Evolutionary conservation across 2,113 vertebrate species (phyloP), one percentile per base, ranked within the genome.

Genomic region (Macquaria australasica): DNA sequence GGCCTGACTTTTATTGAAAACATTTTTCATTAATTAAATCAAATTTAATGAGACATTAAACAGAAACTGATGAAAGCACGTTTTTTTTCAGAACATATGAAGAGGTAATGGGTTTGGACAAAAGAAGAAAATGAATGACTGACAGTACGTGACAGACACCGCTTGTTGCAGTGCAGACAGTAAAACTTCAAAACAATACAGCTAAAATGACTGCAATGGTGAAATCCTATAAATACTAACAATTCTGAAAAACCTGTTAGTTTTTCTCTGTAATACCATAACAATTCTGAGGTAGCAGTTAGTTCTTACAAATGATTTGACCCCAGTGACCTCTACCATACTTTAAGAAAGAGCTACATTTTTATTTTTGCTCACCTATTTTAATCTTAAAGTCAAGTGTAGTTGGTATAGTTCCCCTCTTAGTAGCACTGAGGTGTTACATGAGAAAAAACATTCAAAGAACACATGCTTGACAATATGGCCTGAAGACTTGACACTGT

Each of bases 71-170:
- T 74, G 15, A 66, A 51, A 64, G 8, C 39, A 12, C 2, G 4
- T 68, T 87, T 89, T 80, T 80, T 77, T 84, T 71, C 23, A 79
- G 59, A 14, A 75, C 59, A 78, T 31, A 43, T 62, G 6, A 69
- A 43, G 14, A 59, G 64, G 25, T 31, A n/a, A 76, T 39, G 60
- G 34, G 9, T 51, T 43, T 6, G 18, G 59, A 79, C 23, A 37
- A 53, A 72, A 51, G 14, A 53, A 25, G 15, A 53, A 7, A 23
- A 48, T 11, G 12, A 41, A 68, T 8, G 0, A 37, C 34, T 37
- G 34, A 37, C 34, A 3, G 34, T n/a, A n/a, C n/a, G n/a, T n/a
- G n/a, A n/a, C n/a, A n/a, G n/a, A n/a, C n/a, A n/a, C n/a, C n/a
- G n/a, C n/a, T n/a, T n/a, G n/a, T n/a, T n/a, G n/a, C n/a, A n/a